Conservation (phyloP, 1,140 invertebrate genomes). For the Batillaria attramentaria region DNA sequence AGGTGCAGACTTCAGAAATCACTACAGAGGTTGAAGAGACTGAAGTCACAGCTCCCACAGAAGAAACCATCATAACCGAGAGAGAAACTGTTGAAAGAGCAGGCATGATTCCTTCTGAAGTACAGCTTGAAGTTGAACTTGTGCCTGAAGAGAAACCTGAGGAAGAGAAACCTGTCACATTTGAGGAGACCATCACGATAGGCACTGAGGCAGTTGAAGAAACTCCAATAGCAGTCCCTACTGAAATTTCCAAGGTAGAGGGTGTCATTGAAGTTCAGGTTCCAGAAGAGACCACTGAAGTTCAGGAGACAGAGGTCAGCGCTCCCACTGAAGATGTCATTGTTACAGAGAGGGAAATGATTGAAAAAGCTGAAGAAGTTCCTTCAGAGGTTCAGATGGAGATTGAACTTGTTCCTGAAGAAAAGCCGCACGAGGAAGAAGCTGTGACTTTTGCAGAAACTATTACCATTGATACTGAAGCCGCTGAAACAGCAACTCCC, state of each 20-base stretch:
- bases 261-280: conserved; percentile 32
- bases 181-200: conserved; percentile 26
- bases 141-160: conserved; percentile 34
- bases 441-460: conserved; percentile 36
- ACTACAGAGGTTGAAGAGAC: conserved; percentile 38
- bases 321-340: conserved; percentile 36
- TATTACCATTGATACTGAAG: conserved; percentile 28
- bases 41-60: conserved; percentile 41
- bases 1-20: conserved; percentile 34
- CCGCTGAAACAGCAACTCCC: conserved; percentile 23
- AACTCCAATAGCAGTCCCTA: conserved; percentile 37
- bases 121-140: conserved; percentile 36
- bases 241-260: conserved; percentile 28
- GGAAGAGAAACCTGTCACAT: conserved; percentile 39
- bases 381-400: conserved; percentile 40
- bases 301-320: conserved; percentile 28
- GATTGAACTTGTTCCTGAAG: conserved; percentile 32
- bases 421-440: conserved; percentile 31
- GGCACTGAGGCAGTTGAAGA: conserved; percentile 42
- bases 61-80: conserved; percentile 38
- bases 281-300: conserved; percentile 25
- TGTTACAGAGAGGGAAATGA: conserved; percentile 35
- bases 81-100: conserved; percentile 35
- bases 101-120: conserved; percentile 24
- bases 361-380: conserved; percentile 35